phyloP scores from a whole-genome alignment of 1,140 invertebrate species.

The Centruroides sculpturatus region DNA sequence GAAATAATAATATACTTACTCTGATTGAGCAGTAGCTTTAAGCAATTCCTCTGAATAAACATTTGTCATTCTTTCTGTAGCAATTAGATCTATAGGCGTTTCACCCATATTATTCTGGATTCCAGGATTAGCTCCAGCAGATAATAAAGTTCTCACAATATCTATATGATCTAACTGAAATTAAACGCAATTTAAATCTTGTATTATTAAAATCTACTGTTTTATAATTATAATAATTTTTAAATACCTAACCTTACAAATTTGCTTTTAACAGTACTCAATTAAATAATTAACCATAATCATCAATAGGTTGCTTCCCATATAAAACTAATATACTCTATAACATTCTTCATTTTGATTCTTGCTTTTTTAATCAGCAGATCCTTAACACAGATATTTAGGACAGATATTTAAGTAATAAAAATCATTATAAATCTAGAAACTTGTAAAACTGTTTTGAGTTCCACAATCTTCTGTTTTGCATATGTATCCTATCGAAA shows the following conservation, averaged over 20 bases:
- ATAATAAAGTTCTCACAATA: slow-evolving; percentile 43
- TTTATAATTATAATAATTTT: background rate
- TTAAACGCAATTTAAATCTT: slow-evolving; percentile 1
- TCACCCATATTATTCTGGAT: slow-evolving; percentile 39
- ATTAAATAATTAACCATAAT: background rate
- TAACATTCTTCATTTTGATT: too few species aligned
- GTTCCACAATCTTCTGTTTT: too few species aligned
- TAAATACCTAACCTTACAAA: background rate
- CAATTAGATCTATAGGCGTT: slow-evolving; percentile 39
- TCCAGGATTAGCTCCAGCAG: slow-evolving; percentile 42
- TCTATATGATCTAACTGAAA: slow-evolving; percentile 40
- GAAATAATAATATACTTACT: slow-evolving; percentile 31
- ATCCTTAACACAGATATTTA: too few species aligned
- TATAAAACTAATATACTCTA: too few species aligned
- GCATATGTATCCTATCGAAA: too few species aligned
- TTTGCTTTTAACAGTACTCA: background rate
- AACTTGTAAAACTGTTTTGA: too few species aligned
- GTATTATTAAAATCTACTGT: background rate
- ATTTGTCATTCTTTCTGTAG: slow-evolving; percentile 36
- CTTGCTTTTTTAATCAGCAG: too few species aligned
- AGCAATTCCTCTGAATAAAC: slow-evolving; percentile 47
- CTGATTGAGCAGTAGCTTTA: slow-evolving; percentile 45
- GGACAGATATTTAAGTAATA: too few species aligned
- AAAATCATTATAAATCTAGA: too few species aligned
- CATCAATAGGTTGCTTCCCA: background rate